Evolutionary conservation across 1,140 invertebrate species (phyloP), one percentile per base, ranked within the genome.

Genomic region (Rhagoletis zephyria): DNA sequence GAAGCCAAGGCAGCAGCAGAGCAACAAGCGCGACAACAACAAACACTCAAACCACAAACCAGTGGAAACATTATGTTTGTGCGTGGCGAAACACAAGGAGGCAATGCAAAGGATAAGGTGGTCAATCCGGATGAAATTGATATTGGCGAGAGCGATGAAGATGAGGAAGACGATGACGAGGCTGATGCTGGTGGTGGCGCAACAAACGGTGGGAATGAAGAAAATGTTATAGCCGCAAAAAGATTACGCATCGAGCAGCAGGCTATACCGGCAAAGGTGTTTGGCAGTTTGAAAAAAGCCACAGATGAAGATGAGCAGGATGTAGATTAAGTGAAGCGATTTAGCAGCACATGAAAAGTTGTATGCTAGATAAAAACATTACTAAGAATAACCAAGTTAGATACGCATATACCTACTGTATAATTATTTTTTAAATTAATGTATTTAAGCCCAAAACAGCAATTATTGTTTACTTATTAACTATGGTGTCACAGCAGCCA

Each of bases 61-160:
- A 16, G 90, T 87, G 93, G 93, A 89, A 96, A 96, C 90, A 97
- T 98, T 90, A 94, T 96, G 93, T 98, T 97, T 94, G 96, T 97
- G 63, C 94, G 96, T 89, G 97, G 97, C 88, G 96, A 96, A 93
- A 98, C 96, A n/a, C 96, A 96, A 94, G 96, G 96, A 48, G 94
- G 95, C 86, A 94, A 94, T 51, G 95, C 95, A 89, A 96, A 97
- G 89, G 95, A 95, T 87, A 95, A 94, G 86, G 95, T 97, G 1
- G 94, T 95, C 60, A 99, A 99, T 95, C 98, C 98, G 19, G 98
- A 98, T 94, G 98, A 99, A 94, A 98, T 99, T 92, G 95, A 98
- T 91, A 96, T 99, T 92, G 97, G 96, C 91, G 95, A 96, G 91
- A 97, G 97, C 88, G 96, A 97, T 64, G 95, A 96, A 40, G 96